phyloP scores from a whole-genome alignment of 2,888 invertebrate species.

The Sphaeridia pumilis region DNA sequence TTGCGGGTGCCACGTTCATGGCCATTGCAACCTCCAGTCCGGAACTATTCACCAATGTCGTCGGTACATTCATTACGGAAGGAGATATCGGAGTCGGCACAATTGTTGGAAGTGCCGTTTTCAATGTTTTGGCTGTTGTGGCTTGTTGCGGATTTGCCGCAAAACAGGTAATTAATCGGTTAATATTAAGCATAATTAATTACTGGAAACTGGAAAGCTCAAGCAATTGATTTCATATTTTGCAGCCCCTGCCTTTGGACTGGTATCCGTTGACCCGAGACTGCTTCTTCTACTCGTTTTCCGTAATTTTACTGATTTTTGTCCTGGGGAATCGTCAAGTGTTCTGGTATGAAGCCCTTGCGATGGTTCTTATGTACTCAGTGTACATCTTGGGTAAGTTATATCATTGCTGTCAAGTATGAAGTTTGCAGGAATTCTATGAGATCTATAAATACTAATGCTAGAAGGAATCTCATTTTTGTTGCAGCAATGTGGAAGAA shows the following conservation, averaged over 20 bases:
- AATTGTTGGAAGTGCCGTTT: slow-evolving; percentile 75
- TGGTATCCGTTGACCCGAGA: slow-evolving; percentile 62
- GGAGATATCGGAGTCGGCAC: slow-evolving; percentile 71
- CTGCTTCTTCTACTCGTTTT: slow-evolving; percentile 39
- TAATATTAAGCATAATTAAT: neutral
- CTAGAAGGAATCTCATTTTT: neutral
- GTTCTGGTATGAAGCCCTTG: slow-evolving; percentile 41
- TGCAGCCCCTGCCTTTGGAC: slow-evolving; percentile 63
- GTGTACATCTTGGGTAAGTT: slow-evolving; percentile 38
- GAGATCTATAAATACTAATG: neutral
- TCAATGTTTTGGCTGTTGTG: slow-evolving; percentile 74
- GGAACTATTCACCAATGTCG: slow-evolving; percentile 28
- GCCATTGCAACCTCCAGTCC: slow-evolving; percentile 62
- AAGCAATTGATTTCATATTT: slow-evolving; percentile 15
- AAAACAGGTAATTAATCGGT: slow-evolving; percentile 46
- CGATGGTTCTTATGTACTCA: slow-evolving; percentile 39
- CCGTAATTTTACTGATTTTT: slow-evolving; percentile 39
- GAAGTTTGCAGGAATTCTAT: too few relatives aligned
- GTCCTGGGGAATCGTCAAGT: slow-evolving; percentile 40
- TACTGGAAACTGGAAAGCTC: neutral
- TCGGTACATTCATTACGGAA: slow-evolving; percentile 65
- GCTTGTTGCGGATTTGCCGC: slow-evolving; percentile 68
- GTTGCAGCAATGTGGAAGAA: slow-evolving; percentile 33
- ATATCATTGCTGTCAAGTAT: too few relatives aligned
- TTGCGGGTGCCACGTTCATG: slow-evolving; percentile 92